Evolutionary conservation across 1,140 invertebrate species (phyloP).

Genomic region (Leucophenga varia): DNA sequence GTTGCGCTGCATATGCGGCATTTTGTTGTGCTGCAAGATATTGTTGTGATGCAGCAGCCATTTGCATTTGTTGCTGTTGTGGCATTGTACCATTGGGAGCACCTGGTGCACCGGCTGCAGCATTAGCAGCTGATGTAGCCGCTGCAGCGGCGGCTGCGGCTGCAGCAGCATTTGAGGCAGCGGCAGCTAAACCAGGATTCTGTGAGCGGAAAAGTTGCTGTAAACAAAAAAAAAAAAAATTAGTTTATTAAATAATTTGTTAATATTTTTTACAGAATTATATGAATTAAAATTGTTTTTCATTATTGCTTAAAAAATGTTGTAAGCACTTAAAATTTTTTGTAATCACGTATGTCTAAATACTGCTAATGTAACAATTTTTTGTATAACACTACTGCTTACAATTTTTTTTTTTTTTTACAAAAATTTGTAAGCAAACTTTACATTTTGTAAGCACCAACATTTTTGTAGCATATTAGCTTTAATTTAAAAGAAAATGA

Average conservation of each 20-base stretch:
- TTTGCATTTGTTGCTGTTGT: constrained; percentile 63
- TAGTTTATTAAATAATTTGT: constrained; percentile 12
- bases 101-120: constrained; percentile 67
- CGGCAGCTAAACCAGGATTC: constrained; percentile 63
- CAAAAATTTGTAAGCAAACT: too few species aligned
- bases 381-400: too few species aligned
- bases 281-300: too few species aligned
- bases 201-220: constrained; percentile 87
- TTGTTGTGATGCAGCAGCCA: constrained; percentile 62
- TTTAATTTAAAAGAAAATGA: too few species aligned
- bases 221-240: constrained; percentile 55
- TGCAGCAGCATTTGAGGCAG: constrained; percentile 69
- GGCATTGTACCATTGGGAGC: constrained; percentile 59
- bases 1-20: constrained; percentile 61
- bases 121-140: constrained; percentile 69
- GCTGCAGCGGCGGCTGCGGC: constrained; percentile 66
- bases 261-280: not conserved
- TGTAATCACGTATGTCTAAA: constrained; percentile 7
- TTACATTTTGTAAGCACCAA: too few species aligned
- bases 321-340: constrained; percentile 12
- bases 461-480: too few species aligned
- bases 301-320: not conserved
- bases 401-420: too few species aligned
- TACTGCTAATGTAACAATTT: too few species aligned
- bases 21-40: constrained; percentile 53